Percentiles rank a stretch among this genome's conserved stretches.
Evolutionary conservation across 53 echinoderm and acorn worm genomes (phyloP).

Genomic region (Echinometra lucunter): DNA sequence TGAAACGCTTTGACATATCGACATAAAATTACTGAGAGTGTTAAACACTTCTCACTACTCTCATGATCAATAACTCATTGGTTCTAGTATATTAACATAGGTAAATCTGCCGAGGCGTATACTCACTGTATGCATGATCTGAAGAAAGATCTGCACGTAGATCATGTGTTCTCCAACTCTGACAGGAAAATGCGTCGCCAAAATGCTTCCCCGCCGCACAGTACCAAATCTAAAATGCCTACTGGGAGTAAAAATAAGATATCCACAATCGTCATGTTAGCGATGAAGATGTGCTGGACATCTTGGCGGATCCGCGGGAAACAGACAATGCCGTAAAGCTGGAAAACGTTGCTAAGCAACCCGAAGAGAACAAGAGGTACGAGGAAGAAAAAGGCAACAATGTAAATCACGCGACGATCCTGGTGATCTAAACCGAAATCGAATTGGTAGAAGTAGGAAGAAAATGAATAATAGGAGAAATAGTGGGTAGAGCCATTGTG

Average conservation of each 20-base stretch:
- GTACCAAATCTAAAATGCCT: not conserved
- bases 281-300: constrained; percentile 40
- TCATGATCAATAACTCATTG: not conserved
- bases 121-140: constrained; percentile 36
- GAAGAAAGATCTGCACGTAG: not conserved
- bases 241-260: constrained; percentile 13
- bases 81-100: too few relatives aligned
- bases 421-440: constrained; percentile 35
- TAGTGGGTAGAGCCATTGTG: not conserved
- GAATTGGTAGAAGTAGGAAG: constrained; percentile 15
- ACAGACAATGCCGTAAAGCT: constrained; percentile 53
- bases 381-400: constrained; percentile 35
- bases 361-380: constrained; percentile 47
- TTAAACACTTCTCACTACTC: too few relatives aligned
- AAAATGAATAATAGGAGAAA: constrained; percentile 21
- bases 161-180: not conserved
- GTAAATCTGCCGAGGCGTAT: not conserved
- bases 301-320: constrained; percentile 35
- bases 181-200: too few relatives aligned
- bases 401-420: constrained; percentile 28
- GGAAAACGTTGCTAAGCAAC: constrained; percentile 23
- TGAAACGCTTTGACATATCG: too few relatives aligned
- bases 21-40: too few relatives aligned
- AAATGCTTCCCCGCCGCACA: constrained; percentile 1
- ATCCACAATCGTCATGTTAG: constrained; percentile 37